phyloP scores from a whole-genome alignment of 2,113 vertebrate species.

The Dasyprocta punctata region DNA sequence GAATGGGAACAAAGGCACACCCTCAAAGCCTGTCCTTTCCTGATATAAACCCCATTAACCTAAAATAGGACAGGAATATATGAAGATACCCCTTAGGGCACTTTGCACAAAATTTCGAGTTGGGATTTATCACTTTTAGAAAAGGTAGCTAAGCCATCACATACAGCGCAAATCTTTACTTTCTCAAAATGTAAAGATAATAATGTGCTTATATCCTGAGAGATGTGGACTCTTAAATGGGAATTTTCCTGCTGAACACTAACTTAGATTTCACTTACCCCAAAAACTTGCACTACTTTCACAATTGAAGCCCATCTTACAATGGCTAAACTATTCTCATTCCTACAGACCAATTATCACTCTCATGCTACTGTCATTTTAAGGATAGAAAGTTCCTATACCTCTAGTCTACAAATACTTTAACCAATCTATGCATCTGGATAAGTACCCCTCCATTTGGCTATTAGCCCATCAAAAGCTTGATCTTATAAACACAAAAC shows the following conservation, averaged over 20 bases:
- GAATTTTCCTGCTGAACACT: neutral
- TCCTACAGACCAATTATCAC: neutral
- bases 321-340: neutral
- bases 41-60: neutral
- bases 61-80: neutral
- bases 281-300: neutral
- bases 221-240: neutral
- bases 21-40: neutral
- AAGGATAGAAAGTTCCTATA: neutral
- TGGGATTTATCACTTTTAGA: neutral
- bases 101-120: constrained; percentile 8
- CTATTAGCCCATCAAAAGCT: constrained; percentile 27
- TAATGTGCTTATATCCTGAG: neutral
- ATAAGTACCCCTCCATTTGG: neutral
- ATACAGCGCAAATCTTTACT: neutral
- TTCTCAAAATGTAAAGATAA: constrained; percentile 27
- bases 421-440: neutral
- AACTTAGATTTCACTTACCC: neutral
- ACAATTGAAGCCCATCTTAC: neutral
- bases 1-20: neutral
- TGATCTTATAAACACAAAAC: constrained; percentile 43
- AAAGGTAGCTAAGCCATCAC: neutral
- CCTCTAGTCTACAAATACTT: neutral
- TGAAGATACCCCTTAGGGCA: neutral
- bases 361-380: neutral